Evolutionary conservation across 2,797 vertebrate genomes (phyloP).

Genomic region (Trachurus trachurus): DNA sequence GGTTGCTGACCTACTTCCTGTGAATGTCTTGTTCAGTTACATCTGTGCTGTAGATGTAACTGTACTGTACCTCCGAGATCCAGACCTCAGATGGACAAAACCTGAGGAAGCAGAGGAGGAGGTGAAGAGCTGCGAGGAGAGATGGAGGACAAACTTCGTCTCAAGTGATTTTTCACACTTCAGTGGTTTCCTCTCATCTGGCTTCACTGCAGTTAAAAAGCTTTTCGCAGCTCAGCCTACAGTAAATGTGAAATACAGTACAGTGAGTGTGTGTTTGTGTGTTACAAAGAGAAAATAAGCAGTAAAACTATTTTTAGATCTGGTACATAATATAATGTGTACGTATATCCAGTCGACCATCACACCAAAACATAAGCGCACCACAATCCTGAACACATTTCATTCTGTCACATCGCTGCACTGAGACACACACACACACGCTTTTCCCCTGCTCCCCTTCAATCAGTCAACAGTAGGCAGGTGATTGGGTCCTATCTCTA

Average conservation of each 20-base stretch:
- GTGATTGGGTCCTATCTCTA: conserved; percentile 24
- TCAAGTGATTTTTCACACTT: conserved; percentile 57
- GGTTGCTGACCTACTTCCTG: conserved; percentile 29
- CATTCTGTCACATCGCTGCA: neutral
- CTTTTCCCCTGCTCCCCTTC: neutral
- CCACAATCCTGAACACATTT: neutral
- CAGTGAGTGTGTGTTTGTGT: conserved; percentile 2
- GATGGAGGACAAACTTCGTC: conserved; percentile 38
- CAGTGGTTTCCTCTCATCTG: conserved; percentile 14
- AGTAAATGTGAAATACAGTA: conserved; percentile 14
- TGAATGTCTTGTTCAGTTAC: conserved; percentile 11
- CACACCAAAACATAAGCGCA: neutral
- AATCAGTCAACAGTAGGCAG: conserved; percentile 10
- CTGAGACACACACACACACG: neutral
- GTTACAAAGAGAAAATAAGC: neutral
- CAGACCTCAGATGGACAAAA: conserved; percentile 21
- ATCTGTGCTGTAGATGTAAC: neutral
- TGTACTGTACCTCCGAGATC: conserved; percentile 1
- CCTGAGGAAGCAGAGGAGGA: conserved; percentile 16
- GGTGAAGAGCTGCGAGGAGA: conserved; percentile 23
- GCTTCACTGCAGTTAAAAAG: conserved; percentile 38
- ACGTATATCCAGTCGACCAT: neutral
- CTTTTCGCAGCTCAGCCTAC: conserved; percentile 25
- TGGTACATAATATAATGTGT: neutral
- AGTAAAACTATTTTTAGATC: conserved; percentile 14